Evolutionary conservation across 2,888 invertebrate species (phyloP).

Genomic region (Acleris emargana): DNA sequence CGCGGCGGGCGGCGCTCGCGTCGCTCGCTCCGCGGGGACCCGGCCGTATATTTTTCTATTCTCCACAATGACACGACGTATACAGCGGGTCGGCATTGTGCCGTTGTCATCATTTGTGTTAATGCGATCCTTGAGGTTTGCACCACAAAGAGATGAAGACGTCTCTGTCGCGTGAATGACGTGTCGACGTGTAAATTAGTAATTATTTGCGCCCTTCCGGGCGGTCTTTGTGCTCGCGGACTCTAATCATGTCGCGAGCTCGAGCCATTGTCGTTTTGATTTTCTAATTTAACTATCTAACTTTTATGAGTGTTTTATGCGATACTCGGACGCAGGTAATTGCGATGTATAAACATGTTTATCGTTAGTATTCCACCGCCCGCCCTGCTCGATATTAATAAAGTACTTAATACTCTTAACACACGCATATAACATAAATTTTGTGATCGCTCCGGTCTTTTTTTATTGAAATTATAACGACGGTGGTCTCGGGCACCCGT

Average conservation of each 20-base stretch:
- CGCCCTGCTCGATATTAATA: conserved; percentile 76
- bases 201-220: conserved; percentile 73
- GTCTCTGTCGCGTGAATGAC: conserved; percentile 75
- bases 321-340: conserved; percentile 72
- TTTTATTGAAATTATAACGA: conserved; percentile 76
- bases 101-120: conserved; percentile 82
- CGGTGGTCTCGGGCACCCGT: conserved; percentile 70
- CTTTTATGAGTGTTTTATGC: conserved; percentile 69
- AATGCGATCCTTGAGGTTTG: conserved; percentile 82
- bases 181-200: conserved; percentile 81
- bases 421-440: conserved; percentile 81
- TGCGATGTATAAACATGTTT: conserved; percentile 74
- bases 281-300: conserved; percentile 55
- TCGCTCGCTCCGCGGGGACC: conserved; percentile 57
- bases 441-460: conserved; percentile 72
- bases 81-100: conserved; percentile 68
- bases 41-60: conserved; percentile 79
- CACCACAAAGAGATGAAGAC: conserved; percentile 79
- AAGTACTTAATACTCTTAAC: conserved; percentile 82
- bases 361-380: conserved; percentile 64
- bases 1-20: conserved; percentile 63
- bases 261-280: conserved; percentile 61
- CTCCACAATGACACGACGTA: conserved; percentile 74
- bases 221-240: conserved; percentile 69
- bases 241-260: conserved; percentile 62